These are phyloP conservation scores for Tetragonisca angustula DNA, from an alignment of 2,888 invertebrate species.

Conservation along the genomic window DNA sequence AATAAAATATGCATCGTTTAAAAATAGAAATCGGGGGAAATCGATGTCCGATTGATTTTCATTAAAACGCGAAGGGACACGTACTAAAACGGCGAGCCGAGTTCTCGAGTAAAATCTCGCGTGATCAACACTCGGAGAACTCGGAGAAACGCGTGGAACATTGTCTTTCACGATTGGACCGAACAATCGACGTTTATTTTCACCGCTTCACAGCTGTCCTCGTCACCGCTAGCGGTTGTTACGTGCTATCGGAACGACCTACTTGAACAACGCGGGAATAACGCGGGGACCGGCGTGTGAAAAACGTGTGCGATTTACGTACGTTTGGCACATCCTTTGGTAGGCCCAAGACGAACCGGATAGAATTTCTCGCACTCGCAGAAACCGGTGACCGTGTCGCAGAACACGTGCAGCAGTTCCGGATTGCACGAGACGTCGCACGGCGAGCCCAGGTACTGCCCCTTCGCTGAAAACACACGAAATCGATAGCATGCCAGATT, in stretches of 20 bases:
- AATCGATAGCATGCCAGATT: constrained; percentile 37
- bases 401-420: constrained; percentile 90
- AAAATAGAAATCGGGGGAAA: background rate
- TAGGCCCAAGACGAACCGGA: constrained; percentile 91
- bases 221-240: constrained; percentile 45
- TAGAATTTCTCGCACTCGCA: constrained; percentile 93
- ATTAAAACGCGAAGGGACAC: background rate
- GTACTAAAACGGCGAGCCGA: constrained; percentile 1
- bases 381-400: constrained; percentile 88
- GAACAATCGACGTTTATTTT: constrained; percentile 58
- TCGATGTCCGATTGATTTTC: background rate
- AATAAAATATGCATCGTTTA: background rate
- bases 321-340: constrained; percentile 94
- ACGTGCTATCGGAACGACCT: constrained; percentile 63
- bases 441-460: constrained; percentile 91
- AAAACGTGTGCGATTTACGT: constrained; percentile 81
- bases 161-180: constrained; percentile 32
- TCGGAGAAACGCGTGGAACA: constrained; percentile 21
- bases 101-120: background rate
- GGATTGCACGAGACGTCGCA: constrained; percentile 91
- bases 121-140: constrained; percentile 5
- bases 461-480: constrained; percentile 87
- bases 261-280: constrained; percentile 25
- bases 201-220: constrained; percentile 15
- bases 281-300: background rate